Evolutionary conservation across 2,113 vertebrate genomes (phyloP).

Genomic region (Cyrtonyx montezumae): DNA sequence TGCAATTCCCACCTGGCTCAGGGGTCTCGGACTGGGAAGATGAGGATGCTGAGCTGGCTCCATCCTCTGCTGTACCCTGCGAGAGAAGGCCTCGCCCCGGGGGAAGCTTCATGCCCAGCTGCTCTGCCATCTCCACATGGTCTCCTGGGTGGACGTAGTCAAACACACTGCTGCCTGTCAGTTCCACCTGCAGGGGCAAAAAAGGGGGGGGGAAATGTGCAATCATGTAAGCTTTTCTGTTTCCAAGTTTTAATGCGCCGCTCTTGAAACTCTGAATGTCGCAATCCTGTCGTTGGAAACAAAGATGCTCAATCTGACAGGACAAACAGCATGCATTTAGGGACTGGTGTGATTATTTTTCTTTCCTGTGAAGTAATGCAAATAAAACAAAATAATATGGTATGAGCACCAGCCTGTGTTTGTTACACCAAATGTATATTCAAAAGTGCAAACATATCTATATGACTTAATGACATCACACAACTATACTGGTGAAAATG

Average conservation of each 20-base stretch:
- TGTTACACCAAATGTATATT: background rate
- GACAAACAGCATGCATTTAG: background rate
- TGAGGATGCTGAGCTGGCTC: slow-evolving; percentile 94
- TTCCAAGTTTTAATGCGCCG: background rate
- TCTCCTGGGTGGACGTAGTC: slow-evolving; percentile 98
- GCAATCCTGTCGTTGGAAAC: slow-evolving; percentile 27
- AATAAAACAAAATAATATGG: slow-evolving; percentile 45
- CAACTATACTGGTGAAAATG: background rate
- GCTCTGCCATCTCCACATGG: slow-evolving; percentile 98
- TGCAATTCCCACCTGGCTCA: slow-evolving; percentile 92
- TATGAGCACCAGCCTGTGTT: background rate
- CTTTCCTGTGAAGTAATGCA: background rate
- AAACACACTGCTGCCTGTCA: slow-evolving; percentile 98
- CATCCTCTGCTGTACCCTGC: slow-evolving; percentile 91
- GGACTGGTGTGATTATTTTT: background rate
- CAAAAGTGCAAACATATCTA: background rate
- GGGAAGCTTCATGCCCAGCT: slow-evolving; percentile 98
- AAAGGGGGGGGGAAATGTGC: slow-evolving; percentile 26
- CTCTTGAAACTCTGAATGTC: slow-evolving; percentile 23
- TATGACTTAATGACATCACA: background rate
- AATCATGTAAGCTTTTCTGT: slow-evolving; percentile 30
- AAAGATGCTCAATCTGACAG: slow-evolving; percentile 46
- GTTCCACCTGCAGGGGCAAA: slow-evolving; percentile 90
- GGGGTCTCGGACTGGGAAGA: slow-evolving; percentile 97
- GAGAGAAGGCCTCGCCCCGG: slow-evolving; percentile 93